phyloP scores from a whole-genome alignment of 2,113 vertebrate species.

The Hemichromis elongatus region DNA sequence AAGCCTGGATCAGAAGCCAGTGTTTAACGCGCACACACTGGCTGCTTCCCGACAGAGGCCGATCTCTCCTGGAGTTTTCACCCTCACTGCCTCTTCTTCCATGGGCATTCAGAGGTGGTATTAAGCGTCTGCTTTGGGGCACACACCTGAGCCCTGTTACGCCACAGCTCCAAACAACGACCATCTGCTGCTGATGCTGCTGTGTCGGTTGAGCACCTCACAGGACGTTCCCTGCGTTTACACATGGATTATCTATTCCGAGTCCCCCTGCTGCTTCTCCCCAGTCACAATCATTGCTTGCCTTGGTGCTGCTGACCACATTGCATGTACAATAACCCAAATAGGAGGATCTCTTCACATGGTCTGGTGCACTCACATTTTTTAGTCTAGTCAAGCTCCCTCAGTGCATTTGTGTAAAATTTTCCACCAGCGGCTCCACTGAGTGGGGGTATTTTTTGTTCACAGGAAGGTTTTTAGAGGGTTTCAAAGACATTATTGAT shows the following conservation, averaged over 20 bases:
- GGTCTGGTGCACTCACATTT: neutral
- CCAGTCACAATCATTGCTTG: neutral
- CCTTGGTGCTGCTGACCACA: constrained; percentile 6
- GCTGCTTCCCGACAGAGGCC: neutral
- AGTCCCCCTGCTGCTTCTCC: constrained; percentile 2
- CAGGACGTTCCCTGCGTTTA: constrained; percentile 45
- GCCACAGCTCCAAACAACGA: constrained; percentile 47
- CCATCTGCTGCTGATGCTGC: constrained; percentile 58
- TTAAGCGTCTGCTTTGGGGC: constrained; percentile 43
- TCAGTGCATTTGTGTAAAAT: constrained; percentile 14
- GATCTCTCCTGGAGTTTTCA: neutral
- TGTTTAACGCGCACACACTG: neutral
- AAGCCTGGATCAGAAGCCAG: neutral
- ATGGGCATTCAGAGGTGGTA: constrained; percentile 17
- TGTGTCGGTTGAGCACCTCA: constrained; percentile 39
- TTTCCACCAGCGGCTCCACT: constrained; percentile 12
- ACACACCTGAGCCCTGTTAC: constrained; percentile 69
- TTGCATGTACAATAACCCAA: neutral
- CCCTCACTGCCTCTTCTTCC: constrained; percentile 13
- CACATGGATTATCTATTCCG: constrained; percentile 44
- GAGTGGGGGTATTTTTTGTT: constrained; percentile 32
- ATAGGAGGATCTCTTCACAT: neutral
- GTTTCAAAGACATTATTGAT: neutral
- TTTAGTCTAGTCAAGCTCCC: neutral
- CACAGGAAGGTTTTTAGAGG: neutral